These are phyloP conservation scores for Neopelma chrysocephalum DNA, from an alignment of 2,797 vertebrate genomes.

Conservation along the genomic window DNA sequence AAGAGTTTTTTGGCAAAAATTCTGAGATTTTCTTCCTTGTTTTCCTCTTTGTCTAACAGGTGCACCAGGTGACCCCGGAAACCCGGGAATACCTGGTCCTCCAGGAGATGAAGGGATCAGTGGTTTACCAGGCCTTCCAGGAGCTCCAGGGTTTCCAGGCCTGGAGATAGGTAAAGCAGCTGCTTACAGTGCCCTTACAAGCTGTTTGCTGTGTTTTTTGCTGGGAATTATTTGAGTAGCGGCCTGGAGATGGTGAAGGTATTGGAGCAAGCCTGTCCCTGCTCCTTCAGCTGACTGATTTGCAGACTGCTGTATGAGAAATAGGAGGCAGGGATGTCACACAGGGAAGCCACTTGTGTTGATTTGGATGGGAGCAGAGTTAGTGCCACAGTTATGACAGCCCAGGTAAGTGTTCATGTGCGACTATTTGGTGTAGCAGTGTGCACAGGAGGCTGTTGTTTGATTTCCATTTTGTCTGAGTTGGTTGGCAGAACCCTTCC, in stretches of 20 bases:
- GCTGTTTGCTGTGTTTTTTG: background rate
- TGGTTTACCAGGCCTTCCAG: constrained; percentile 72
- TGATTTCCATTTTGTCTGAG: background rate
- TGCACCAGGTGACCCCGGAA: constrained; percentile 80
- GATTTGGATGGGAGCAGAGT: background rate
- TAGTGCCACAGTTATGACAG: background rate
- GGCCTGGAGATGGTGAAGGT: background rate
- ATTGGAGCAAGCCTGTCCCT: background rate
- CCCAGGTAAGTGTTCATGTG: background rate
- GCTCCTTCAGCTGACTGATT: background rate
- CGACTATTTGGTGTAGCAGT: background rate
- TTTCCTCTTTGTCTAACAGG: constrained; percentile 72
- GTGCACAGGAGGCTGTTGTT: background rate
- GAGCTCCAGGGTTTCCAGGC: constrained; percentile 66
- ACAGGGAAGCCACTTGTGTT: background rate
- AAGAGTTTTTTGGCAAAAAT: background rate
- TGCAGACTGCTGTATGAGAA: background rate
- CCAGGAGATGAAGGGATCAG: constrained; percentile 72
- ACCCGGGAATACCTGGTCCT: constrained; percentile 76
- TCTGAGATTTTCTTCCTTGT: background rate
- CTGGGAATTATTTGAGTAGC: background rate
- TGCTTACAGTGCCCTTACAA: background rate
- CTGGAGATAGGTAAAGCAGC: constrained; percentile 65
- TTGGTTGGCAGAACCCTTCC: background rate
- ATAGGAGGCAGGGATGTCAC: background rate